phyloP scores from a whole-genome alignment of 2,888 invertebrate genomes.

The Latrodectus hesperus region DNA sequence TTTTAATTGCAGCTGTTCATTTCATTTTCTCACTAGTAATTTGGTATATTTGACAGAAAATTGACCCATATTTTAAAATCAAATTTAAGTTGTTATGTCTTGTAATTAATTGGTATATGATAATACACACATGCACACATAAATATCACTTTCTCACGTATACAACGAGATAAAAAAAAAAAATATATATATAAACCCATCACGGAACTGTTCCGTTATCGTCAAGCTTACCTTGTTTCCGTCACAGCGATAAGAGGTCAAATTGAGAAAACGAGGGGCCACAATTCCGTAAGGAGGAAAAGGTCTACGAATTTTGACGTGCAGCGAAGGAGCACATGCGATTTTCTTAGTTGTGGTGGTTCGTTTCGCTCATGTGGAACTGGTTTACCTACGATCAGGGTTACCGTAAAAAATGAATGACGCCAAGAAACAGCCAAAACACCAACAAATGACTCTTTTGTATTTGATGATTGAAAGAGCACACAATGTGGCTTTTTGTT shows the following conservation, averaged over 20 bases:
- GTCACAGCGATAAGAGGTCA: constrained; percentile 55
- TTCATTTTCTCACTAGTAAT: too few species aligned
- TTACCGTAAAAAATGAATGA: constrained; percentile 42
- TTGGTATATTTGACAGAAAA: too few species aligned
- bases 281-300: constrained; percentile 42
- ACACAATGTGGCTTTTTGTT: neutral
- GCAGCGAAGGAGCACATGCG: constrained; percentile 31
- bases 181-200: too few species aligned
- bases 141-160: too few species aligned
- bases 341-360: constrained; percentile 39
- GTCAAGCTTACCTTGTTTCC: constrained; percentile 55
- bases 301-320: constrained; percentile 46
- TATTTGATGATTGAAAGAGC: neutral
- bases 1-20: too few species aligned
- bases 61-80: too few species aligned
- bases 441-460: constrained; percentile 41
- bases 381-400: constrained; percentile 54
- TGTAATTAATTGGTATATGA: too few species aligned
- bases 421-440: constrained; percentile 51
- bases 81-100: too few species aligned
- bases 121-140: too few species aligned
- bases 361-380: constrained; percentile 59
- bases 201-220: constrained; percentile 31
- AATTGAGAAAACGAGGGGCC: constrained; percentile 13
- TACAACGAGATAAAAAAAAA: too few species aligned